Percentiles rank a stretch among this genome's conserved stretches.
Evolutionary conservation across 2,113 vertebrate species (phyloP).

Genomic region (Pygoscelis antarcticus): DNA sequence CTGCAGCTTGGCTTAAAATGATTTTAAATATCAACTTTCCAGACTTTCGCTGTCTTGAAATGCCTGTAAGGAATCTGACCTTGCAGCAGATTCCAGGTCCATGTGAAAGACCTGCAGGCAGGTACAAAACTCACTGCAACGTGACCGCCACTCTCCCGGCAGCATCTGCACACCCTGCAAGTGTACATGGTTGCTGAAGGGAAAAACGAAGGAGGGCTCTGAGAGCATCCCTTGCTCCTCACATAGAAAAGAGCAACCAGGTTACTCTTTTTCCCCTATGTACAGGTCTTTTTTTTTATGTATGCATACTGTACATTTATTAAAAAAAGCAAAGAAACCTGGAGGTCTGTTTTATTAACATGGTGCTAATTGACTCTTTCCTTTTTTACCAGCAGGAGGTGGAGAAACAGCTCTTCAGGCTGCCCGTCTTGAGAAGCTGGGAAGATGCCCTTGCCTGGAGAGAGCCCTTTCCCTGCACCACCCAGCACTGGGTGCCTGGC

Average conservation of each 20-base stretch:
- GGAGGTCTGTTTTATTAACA: neutral
- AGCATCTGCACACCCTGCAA: neutral
- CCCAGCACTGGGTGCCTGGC: rapidly evolving
- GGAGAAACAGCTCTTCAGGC: neutral
- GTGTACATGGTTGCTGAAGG: neutral
- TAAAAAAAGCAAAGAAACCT: neutral
- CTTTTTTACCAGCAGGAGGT: neutral
- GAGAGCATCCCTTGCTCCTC: neutral
- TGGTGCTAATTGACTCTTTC: neutral
- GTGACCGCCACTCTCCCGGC: neutral
- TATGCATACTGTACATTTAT: neutral
- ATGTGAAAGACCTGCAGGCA: neutral
- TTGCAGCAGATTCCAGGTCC: neutral
- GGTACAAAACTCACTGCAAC: neutral
- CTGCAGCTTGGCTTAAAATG: neutral
- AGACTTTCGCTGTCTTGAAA: neutral
- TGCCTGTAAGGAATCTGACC: neutral
- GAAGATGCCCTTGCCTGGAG: neutral
- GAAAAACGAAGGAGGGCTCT: neutral
- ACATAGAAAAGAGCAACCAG: neutral
- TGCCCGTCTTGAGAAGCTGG: neutral
- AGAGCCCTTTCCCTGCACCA: neutral
- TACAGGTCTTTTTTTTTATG: neutral
- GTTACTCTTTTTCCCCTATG: neutral
- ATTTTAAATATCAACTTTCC: neutral